Percentiles rank a stretch among this genome's conserved stretches.
phyloP scores from a whole-genome alignment of 2,888 invertebrate species.

The Hyposoter dolosus region DNA sequence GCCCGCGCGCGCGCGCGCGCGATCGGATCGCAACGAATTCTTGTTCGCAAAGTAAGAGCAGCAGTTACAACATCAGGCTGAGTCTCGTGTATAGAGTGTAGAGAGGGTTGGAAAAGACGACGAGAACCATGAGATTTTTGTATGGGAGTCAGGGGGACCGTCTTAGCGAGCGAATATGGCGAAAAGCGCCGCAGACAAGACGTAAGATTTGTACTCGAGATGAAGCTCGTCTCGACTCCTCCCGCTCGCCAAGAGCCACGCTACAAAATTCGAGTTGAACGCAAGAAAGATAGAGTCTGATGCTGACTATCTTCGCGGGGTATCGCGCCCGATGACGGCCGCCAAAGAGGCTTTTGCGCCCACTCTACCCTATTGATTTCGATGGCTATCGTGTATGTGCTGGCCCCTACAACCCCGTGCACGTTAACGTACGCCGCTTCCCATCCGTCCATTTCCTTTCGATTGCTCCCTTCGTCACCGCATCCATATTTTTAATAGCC shows the following conservation, averaged over 20 bases:
- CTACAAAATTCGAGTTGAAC: constrained; percentile 55
- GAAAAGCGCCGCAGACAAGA: constrained; percentile 59
- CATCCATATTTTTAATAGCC: constrained; percentile 11
- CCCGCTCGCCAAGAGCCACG: constrained; percentile 51
- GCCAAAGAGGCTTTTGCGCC: constrained; percentile 69
- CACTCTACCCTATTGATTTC: constrained; percentile 68
- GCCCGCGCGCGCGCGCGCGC: constrained; percentile 30
- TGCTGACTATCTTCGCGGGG: constrained; percentile 67
- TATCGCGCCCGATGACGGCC: constrained; percentile 67
- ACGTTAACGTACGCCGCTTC: constrained; percentile 28
- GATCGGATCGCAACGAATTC: constrained; percentile 56
- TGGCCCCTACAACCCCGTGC: constrained; percentile 58
- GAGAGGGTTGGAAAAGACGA: constrained; percentile 43
- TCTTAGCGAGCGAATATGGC: constrained; percentile 45
- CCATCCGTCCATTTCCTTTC: constrained; percentile 39
- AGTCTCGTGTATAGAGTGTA: not conserved
- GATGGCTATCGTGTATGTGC: constrained; percentile 65
- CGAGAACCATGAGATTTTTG: constrained; percentile 53
- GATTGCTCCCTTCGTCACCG: constrained; percentile 39
- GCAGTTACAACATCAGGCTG: constrained; percentile 32
- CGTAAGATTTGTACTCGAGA: constrained; percentile 70
- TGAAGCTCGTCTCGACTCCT: constrained; percentile 63
- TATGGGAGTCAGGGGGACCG: constrained; percentile 14
- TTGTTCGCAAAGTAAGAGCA: constrained; percentile 42
- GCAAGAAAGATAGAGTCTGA: constrained; percentile 28